Conservation (phyloP, 23 tunicate genomes). For the Clavelina lepadiformis region DNA sequence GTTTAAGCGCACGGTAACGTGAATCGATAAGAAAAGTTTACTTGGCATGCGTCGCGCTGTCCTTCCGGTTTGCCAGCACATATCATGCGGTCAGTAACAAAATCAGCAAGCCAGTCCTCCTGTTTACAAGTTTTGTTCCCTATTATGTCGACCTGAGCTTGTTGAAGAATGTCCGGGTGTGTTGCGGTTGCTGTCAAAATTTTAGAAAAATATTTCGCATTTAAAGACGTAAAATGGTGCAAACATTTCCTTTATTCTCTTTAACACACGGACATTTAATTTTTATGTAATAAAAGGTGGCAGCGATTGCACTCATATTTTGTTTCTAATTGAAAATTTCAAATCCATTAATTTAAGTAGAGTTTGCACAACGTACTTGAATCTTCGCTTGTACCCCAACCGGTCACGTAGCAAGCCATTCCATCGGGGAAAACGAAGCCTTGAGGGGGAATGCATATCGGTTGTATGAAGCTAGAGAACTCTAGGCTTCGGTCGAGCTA, state of each 20-base stretch:
- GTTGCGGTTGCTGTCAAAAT: not conserved
- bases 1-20: no score
- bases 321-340: no score
- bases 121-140: conserved; percentile 38
- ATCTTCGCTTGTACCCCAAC: conserved; percentile 62
- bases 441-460: conserved; percentile 69
- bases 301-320: no score
- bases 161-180: conserved; percentile 57
- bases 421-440: conserved; percentile 32
- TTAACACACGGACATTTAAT: no score
- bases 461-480: conserved; percentile 41
- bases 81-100: conserved; percentile 61
- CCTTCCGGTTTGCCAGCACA: conserved; percentile 90
- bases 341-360: no score
- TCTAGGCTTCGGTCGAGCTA: conserved; percentile 39
- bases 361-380: conserved; percentile 30
- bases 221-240: no score
- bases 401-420: conserved; percentile 71
- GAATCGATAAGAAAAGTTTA: conserved; percentile 4
- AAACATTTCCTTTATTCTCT: no score
- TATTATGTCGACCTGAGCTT: conserved; percentile 71
- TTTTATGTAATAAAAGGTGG: no score
- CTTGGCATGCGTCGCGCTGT: conserved; percentile 71
- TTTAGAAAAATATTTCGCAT: not conserved
- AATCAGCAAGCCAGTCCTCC: conserved; percentile 28